Conservation (phyloP, 2,797 vertebrate genomes). For the Chelidonichthys spinosus region DNA sequence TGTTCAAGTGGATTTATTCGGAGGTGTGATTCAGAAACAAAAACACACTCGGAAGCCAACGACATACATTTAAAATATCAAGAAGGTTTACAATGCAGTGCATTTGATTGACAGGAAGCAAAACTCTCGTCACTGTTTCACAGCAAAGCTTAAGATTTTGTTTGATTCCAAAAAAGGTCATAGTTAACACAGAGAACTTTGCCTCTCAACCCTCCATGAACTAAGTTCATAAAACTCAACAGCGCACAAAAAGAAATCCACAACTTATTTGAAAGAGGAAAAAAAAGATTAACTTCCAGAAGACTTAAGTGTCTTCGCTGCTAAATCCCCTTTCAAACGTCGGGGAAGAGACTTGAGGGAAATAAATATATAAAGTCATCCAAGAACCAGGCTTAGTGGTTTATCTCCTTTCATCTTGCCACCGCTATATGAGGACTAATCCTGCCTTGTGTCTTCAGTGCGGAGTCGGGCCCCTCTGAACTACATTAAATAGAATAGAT, state of each 20-base stretch:
- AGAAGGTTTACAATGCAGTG: not conserved
- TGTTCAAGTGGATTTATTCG: conserved; percentile 22
- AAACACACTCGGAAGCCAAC: conserved; percentile 16
- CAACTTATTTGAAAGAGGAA: conserved; percentile 74
- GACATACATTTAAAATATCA: conserved; percentile 29
- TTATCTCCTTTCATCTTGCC: conserved; percentile 85
- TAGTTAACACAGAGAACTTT: conserved; percentile 24
- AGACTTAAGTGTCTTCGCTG: conserved; percentile 78
- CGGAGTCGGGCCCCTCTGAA: conserved; percentile 69
- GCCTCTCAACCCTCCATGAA: conserved; percentile 44
- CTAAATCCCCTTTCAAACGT: conserved; percentile 83
- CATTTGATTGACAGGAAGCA: conserved; percentile 3
- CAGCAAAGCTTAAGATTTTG: not conserved
- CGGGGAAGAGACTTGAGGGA: conserved; percentile 75
- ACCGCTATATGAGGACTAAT: conserved; percentile 77
- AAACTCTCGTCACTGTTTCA: not conserved
- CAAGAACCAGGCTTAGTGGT: conserved; percentile 80
- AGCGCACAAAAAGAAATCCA: conserved; percentile 33
- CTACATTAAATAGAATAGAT: conserved; percentile 82
- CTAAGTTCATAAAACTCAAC: conserved; percentile 76
- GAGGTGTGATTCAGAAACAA: conserved; percentile 26
- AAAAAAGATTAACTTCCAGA: conserved; percentile 77
- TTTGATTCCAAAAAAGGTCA: conserved; percentile 38
- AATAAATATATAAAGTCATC: conserved; percentile 86
- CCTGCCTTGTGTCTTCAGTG: conserved; percentile 77